Percentiles rank a stretch among this genome's conserved stretches.
These are phyloP conservation scores for Allobates femoralis DNA, from an alignment of 2,797 vertebrate species.

Conservation along the genomic window DNA sequence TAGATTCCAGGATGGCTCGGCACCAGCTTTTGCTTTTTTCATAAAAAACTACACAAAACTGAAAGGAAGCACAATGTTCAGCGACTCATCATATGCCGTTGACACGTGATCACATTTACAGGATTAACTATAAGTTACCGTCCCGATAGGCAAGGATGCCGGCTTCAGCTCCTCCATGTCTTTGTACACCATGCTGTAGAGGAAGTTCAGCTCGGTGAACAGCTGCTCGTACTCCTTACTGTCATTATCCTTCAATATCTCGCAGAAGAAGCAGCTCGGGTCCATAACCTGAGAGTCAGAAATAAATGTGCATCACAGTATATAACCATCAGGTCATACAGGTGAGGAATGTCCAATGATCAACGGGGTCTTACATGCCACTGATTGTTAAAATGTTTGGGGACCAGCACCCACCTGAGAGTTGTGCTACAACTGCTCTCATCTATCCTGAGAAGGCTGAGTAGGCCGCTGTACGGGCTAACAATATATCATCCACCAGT, in stretches of 20 bases:
- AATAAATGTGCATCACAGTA: too few relatives aligned
- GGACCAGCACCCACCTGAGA: too few relatives aligned
- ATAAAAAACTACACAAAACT: constrained; percentile 77
- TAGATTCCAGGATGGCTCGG: constrained; percentile 73
- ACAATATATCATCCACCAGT: too few relatives aligned
- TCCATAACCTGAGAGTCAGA: constrained; percentile 71
- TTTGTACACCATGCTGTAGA: constrained; percentile 68
- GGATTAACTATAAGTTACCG: constrained; percentile 70
- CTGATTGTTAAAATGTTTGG: too few relatives aligned
- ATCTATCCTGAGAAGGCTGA: too few relatives aligned
- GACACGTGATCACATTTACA: background rate
- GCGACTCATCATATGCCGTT: background rate
- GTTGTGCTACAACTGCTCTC: too few relatives aligned
- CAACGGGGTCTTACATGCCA: too few relatives aligned
- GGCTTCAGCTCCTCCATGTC: constrained; percentile 68
- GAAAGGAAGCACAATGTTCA: constrained; percentile 48
- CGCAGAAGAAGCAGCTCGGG: constrained; percentile 77
- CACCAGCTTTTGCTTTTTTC: constrained; percentile 77
- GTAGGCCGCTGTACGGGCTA: too few relatives aligned
- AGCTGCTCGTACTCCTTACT: constrained; percentile 73
- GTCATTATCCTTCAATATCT: constrained; percentile 64
- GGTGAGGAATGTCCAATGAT: too few relatives aligned
- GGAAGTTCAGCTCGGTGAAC: constrained; percentile 72
- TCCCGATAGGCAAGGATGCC: constrained; percentile 69
- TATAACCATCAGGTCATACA: too few relatives aligned